Base-by-base conservation (phyloP, 2,888 invertebrate genomes). In the Cordilura impudica region DNA sequence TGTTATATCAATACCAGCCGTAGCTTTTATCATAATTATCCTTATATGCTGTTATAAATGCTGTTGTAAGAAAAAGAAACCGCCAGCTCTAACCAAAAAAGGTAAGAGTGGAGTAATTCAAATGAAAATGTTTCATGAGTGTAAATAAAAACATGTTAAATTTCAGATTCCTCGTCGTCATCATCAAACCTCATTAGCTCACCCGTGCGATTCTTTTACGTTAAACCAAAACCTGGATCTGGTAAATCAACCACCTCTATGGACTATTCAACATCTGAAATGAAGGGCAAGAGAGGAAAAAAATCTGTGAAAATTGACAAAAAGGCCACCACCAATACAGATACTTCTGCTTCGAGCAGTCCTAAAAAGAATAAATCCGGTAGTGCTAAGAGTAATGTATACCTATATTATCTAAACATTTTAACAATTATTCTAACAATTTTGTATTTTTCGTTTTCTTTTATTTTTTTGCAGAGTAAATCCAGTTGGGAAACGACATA, bases 151-250 rank as follows among this genome's bases (percentile, higher is more conserved):
- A n/a, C 4, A n/a, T 12, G 19, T 12, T 65, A 31, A 45, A 54
- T 76, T 76, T 53, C 67, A 26, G 79, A 56, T 43, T 70, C 81
- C 2, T 82, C 85, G n/a, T 84, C 88, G 2, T 84, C 86, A 12
- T 87, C 87, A 4, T 85, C 58, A 84, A 39, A 81, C 60, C 45
- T 70, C 16, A 63, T 72, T 10, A 75, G 67, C 35, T 67, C 75
- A 1, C 80, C 76, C 1, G 72, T 72, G 3, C 85, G 86, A 65
- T 85, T 84, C 10, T 67, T 86, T 67, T 83, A 85, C 0, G 60
- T 76, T 10, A 61, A 60, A 63, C 63, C 69, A 18, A 78, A 78
- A 56, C 35, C 79, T 1, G 45, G 31, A 35, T 54, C 78, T 14
- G 76, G 70, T 18, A 71, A 81, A 12, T 60, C 82, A 19, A 83